These are phyloP conservation scores for Rafetus swinhoei DNA, from an alignment of 2,113 vertebrate genomes.

Conservation along the genomic window DNA sequence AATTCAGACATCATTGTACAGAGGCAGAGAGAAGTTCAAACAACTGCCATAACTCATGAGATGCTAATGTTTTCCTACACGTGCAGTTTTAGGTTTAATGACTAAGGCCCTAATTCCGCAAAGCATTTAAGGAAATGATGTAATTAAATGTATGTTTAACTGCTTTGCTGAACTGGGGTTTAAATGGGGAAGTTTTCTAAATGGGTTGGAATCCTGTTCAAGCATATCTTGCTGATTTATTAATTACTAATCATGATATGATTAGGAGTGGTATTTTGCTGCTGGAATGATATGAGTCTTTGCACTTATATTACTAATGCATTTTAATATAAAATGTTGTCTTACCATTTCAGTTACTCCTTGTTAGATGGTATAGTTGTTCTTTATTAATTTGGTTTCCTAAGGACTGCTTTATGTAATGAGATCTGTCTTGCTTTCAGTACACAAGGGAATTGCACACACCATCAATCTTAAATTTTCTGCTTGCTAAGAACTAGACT, in stretches of 20 bases:
- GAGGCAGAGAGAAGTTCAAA: background rate
- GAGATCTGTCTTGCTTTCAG: background rate
- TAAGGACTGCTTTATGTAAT: background rate
- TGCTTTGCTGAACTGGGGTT: background rate
- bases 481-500: background rate
- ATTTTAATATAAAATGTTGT: background rate
- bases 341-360: background rate
- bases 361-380: rapidly evolving
- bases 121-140: rapidly evolving
- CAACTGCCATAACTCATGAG: background rate
- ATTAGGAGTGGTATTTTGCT: background rate
- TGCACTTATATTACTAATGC: background rate
- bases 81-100: background rate
- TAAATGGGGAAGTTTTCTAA: background rate
- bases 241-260: background rate
- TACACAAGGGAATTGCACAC: background rate
- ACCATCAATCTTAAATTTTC: background rate
- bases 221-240: rapidly evolving
- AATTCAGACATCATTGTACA: background rate
- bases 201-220: background rate
- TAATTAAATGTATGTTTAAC: background rate
- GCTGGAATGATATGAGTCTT: background rate
- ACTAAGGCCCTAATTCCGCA: background rate
- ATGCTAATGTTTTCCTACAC: background rate
- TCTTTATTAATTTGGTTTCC: conserved; percentile 4